Percentiles rank a stretch among this genome's conserved stretches.
These are phyloP conservation scores for Geodia barretti DNA, from an alignment of 37 sponge, comb jelly and placozoan species.

Conservation along the genomic window DNA sequence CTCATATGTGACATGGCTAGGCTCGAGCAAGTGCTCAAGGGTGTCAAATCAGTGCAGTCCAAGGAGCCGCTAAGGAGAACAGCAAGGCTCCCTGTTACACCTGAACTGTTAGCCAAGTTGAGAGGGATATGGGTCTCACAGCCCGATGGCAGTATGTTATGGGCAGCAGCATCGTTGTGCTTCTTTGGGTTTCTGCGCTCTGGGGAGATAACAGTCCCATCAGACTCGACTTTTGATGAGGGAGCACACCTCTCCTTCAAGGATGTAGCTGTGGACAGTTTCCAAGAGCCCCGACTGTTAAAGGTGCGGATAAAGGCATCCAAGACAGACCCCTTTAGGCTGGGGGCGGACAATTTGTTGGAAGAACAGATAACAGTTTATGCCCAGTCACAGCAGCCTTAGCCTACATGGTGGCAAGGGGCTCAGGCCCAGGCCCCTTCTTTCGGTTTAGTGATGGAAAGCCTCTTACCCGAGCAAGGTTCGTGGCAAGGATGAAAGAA, in stretches of 20 bases:
- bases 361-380: slow-evolving; percentile 22
- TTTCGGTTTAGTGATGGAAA: slow-evolving; percentile 21
- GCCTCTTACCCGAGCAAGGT: slow-evolving; percentile 16
- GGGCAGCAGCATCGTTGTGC: slow-evolving; percentile 45
- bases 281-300: background rate
- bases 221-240: slow-evolving; percentile 3
- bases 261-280: slow-evolving; percentile 30
- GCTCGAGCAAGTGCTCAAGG: background rate
- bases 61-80: background rate
- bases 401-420: slow-evolving; percentile 24
- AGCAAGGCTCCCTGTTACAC: slow-evolving; percentile 49
- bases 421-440: slow-evolving; percentile 12
- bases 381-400: slow-evolving; percentile 37
- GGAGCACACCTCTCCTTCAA: background rate
- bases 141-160: slow-evolving; percentile 13
- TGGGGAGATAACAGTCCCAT: slow-evolving; percentile 38
- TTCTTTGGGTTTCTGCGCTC: slow-evolving; percentile 46
- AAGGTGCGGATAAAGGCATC: slow-evolving; percentile 30
- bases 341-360: slow-evolving; percentile 13
- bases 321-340: slow-evolving; percentile 52
- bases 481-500: slow-evolving; percentile 13
- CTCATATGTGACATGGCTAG: background rate
- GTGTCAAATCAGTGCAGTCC: background rate
- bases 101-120: slow-evolving; percentile 14
- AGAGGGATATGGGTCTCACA: background rate